Conservation (phyloP, 2,113 vertebrate species). For the Pundamilia nyererei region DNA sequence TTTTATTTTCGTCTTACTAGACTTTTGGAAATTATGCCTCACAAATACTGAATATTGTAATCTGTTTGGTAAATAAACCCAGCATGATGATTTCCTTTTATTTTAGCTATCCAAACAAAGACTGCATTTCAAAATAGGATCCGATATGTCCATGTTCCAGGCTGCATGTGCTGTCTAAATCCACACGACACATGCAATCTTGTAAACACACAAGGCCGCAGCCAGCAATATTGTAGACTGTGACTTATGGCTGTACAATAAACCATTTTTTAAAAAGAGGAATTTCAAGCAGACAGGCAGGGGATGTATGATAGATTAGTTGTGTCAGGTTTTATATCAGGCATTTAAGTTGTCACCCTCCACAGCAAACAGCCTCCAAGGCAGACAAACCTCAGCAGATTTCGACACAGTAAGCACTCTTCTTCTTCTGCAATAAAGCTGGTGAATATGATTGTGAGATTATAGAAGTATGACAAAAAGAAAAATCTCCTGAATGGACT, state of each 20-base stretch:
- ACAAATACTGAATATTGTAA: not conserved
- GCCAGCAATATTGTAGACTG: slow-evolving; percentile 7
- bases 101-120: not conserved
- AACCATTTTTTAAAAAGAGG: slow-evolving; percentile 58
- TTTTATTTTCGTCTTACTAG: not conserved
- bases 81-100: not conserved
- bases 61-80: not conserved
- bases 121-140: slow-evolving; percentile 25
- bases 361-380: slow-evolving; percentile 56
- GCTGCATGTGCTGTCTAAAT: not conserved
- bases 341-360: slow-evolving; percentile 68
- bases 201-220: slow-evolving; percentile 54
- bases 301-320: slow-evolving; percentile 64
- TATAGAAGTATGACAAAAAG: slow-evolving; percentile 6
- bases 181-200: slow-evolving; percentile 22
- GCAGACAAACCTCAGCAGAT: slow-evolving; percentile 41
- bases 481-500: not conserved
- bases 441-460: slow-evolving; percentile 37
- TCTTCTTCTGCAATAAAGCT: slow-evolving; percentile 6
- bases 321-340: slow-evolving; percentile 72
- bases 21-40: not conserved
- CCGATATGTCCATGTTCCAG: not conserved
- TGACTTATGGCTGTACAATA: slow-evolving; percentile 54
- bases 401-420: slow-evolving; percentile 5
- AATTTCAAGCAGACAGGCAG: slow-evolving; percentile 55